These are phyloP conservation scores for Bradypodion pumilum DNA, from an alignment of 2,797 vertebrate genomes.

Conservation along the genomic window DNA sequence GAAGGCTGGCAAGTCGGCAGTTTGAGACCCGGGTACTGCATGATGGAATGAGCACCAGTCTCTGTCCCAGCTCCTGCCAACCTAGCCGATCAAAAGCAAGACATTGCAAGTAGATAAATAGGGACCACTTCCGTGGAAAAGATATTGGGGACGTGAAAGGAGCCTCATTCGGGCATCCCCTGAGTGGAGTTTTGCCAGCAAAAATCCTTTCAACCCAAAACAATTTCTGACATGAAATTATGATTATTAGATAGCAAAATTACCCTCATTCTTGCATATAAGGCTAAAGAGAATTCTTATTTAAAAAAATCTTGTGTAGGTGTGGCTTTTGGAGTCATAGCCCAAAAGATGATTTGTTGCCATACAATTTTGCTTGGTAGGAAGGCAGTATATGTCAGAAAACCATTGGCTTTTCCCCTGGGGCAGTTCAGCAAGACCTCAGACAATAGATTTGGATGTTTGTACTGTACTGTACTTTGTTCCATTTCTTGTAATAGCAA, in stretches of 20 bases:
- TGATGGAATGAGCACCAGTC: too few species aligned
- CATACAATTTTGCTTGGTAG: neutral
- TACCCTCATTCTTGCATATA: neutral
- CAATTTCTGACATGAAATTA: too few species aligned
- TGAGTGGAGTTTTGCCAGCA: too few species aligned
- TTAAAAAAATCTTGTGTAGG: neutral
- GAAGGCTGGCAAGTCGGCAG: too few species aligned
- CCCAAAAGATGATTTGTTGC: neutral
- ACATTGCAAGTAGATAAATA: too few species aligned
- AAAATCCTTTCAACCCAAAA: too few species aligned
- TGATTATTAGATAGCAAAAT: neutral
- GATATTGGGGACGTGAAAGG: too few species aligned
- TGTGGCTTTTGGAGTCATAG: neutral
- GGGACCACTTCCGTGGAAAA: too few species aligned
- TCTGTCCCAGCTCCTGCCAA: too few species aligned
- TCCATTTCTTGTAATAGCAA: neutral
- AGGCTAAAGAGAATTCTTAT: neutral
- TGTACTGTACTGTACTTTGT: constrained; percentile 3
- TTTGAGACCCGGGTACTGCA: too few species aligned
- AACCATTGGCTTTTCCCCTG: neutral
- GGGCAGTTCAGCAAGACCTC: neutral
- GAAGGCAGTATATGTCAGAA: neutral
- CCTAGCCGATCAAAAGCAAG: too few species aligned
- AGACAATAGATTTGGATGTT: neutral
- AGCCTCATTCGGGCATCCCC: too few species aligned